Conservation (phyloP, 2,888 invertebrate genomes). For the Stomorhina lunata region DNA sequence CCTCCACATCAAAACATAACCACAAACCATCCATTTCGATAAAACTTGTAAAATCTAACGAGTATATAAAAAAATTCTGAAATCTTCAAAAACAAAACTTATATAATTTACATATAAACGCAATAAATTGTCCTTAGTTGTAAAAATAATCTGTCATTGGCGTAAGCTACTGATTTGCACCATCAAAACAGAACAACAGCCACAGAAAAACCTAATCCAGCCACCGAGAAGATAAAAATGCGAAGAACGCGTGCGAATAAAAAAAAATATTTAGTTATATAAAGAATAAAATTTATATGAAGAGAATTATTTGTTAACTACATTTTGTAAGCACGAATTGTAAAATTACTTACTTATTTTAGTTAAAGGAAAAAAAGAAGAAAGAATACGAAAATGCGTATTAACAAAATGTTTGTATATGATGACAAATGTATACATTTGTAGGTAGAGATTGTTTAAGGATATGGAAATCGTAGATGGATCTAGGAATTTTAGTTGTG, state of each 20-base stretch:
- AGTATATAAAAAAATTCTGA: neutral
- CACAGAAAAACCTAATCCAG: constrained; percentile 3
- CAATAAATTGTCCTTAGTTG: constrained; percentile 79
- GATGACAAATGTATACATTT: neutral
- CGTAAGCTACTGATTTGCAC: constrained; percentile 63
- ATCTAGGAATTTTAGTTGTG: too few species aligned
- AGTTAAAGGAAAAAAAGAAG: constrained; percentile 11
- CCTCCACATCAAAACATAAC: neutral
- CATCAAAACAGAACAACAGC: constrained; percentile 41
- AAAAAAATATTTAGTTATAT: neutral
- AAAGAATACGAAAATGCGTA: constrained; percentile 49
- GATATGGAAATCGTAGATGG: too few species aligned
- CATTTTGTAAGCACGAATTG: constrained; percentile 42
- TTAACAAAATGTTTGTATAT: constrained; percentile 43
- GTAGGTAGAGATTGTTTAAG: constrained; percentile 2
- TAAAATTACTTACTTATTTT: too few species aligned
- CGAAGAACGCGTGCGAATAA: neutral
- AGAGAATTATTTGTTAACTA: constrained; percentile 52
- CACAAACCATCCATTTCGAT: neutral
- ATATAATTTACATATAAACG: constrained; percentile 78
- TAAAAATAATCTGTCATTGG: constrained; percentile 65
- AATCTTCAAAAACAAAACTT: constrained; percentile 14
- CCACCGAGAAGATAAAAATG: constrained; percentile 27
- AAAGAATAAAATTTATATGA: constrained; percentile 6
- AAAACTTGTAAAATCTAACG: neutral